These are phyloP conservation scores for Branchinecta lynchi DNA, from an alignment of 1,140 invertebrate species.

Conservation along the genomic window DNA sequence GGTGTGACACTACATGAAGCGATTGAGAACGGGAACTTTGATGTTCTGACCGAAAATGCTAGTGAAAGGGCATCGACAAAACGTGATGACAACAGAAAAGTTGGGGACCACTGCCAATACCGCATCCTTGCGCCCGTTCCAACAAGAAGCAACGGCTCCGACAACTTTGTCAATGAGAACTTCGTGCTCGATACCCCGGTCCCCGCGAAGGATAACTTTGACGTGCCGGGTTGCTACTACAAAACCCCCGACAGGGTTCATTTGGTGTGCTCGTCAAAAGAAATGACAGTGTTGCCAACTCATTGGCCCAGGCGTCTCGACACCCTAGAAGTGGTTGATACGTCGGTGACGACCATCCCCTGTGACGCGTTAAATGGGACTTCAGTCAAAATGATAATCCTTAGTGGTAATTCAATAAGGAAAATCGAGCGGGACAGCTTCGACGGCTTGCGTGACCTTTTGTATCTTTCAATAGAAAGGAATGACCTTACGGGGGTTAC, in stretches of 20 bases:
- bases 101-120: background rate
- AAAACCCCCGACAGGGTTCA: constrained; percentile 4
- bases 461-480: constrained; percentile 15
- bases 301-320: constrained; percentile 12
- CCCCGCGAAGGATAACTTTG: background rate
- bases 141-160: constrained; percentile 16
- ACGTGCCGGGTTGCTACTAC: constrained; percentile 15
- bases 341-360: constrained; percentile 4
- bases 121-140: constrained; percentile 16
- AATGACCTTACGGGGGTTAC: constrained; percentile 13
- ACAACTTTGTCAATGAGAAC: constrained; percentile 16
- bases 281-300: constrained; percentile 14
- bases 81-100: background rate
- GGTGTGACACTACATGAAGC: background rate
- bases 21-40: background rate
- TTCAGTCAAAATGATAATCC: constrained; percentile 11
- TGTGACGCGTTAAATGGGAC: constrained; percentile 10
- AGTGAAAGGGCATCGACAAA: background rate
- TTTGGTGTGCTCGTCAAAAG: constrained; percentile 13
- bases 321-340: constrained; percentile 16
- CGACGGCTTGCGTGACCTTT: constrained; percentile 13
- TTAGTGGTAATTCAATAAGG: constrained; percentile 13
- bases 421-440: constrained; percentile 14
- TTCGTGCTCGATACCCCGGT: background rate
- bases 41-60: background rate